Percentiles rank a stretch among this genome's conserved stretches.
Conservation (phyloP, 2,888 invertebrate species). For the Meganola albula region DNA sequence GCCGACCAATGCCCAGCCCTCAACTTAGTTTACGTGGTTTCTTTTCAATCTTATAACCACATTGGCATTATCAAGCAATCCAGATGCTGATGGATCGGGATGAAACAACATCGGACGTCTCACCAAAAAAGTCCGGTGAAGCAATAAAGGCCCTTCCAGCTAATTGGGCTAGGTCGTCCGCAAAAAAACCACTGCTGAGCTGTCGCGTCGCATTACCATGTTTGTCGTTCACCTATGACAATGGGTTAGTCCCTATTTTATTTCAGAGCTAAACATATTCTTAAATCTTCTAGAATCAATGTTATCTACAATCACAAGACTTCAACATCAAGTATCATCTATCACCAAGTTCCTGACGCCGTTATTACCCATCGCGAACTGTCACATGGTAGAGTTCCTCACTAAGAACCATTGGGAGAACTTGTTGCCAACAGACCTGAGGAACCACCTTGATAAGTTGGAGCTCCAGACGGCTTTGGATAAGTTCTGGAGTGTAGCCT, state of each 20-base stretch:
- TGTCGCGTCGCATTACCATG: no score
- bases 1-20: no score
- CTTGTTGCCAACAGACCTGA: conserved; percentile 75
- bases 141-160: no score
- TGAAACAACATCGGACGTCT: no score
- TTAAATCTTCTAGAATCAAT: conserved; percentile 27
- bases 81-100: no score
- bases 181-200: no score
- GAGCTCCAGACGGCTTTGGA: conserved; percentile 62
- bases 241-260: neutral
- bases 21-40: no score
- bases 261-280: neutral
- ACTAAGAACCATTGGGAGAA: conserved; percentile 81
- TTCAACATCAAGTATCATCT: conserved; percentile 60
- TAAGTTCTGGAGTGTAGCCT: conserved; percentile 63
- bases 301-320: conserved; percentile 35
- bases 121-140: no score
- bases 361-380: conserved; percentile 81
- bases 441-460: conserved; percentile 60
- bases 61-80: no score
- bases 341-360: conserved; percentile 77
- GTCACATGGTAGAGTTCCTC: conserved; percentile 83
- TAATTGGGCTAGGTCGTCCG: no score
- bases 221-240: no score
- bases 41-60: no score